A percentile compares a stretch with the other conserved stretches of the same genome.
Evolutionary conservation across 2,888 invertebrate species (phyloP).

Genomic region (Julus scandinavius): DNA sequence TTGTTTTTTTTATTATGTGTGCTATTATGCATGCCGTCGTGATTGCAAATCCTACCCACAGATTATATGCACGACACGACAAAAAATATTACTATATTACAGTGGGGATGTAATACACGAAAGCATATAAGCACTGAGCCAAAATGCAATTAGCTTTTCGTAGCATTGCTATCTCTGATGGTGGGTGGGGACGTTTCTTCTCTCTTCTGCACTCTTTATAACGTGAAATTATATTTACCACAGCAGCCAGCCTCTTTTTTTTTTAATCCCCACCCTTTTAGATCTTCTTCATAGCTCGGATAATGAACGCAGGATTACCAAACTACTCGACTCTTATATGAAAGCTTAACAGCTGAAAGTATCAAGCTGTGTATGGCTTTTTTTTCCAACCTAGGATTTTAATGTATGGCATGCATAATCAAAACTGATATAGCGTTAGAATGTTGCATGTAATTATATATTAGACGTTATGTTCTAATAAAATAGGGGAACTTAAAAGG

Average conservation of each 20-base stretch:
- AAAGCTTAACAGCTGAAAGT: constrained; percentile 6
- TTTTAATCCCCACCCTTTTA: neutral
- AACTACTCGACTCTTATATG: neutral
- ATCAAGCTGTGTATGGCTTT: neutral
- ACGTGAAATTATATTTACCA: constrained; percentile 25
- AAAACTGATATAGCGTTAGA: neutral
- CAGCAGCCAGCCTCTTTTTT: constrained; percentile 9
- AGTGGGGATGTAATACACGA: constrained; percentile 25
- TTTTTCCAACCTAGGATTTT: neutral
- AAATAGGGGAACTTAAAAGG: neutral
- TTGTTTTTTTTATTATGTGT: constrained; percentile 30
- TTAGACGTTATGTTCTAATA: neutral
- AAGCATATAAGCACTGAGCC: neutral
- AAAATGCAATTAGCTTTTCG: constrained; percentile 45
- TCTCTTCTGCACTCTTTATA: neutral
- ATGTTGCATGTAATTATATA: neutral
- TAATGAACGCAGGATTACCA: constrained; percentile 31
- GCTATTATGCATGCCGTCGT: constrained; percentile 27
- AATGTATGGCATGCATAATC: neutral
- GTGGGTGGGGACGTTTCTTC: neutral
- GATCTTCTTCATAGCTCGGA: neutral
- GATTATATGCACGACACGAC: neutral
- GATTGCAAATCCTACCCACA: constrained; percentile 40
- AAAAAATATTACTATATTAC: neutral
- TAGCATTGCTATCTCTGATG: constrained; percentile 9